Percentiles rank a stretch among this genome's conserved stretches.
Conservation (phyloP, 2,888 invertebrate species). For the Parascotia fuliginaria region DNA sequence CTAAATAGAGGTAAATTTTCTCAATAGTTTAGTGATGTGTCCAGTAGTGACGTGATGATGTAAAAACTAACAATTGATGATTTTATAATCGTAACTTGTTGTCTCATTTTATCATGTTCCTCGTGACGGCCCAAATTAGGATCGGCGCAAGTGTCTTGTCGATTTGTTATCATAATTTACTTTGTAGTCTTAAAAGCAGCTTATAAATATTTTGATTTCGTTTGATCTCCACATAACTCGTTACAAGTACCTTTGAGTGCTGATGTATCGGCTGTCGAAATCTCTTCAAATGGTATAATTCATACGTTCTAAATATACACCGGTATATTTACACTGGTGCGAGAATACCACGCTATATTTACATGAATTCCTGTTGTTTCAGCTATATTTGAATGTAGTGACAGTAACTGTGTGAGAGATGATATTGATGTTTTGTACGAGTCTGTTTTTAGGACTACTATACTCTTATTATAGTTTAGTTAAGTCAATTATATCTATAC, state of each 20-base stretch:
- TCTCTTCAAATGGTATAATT: slow-evolving; percentile 38
- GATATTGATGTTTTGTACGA: too few relatives aligned
- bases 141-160: too few relatives aligned
- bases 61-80: too few relatives aligned
- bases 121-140: too few relatives aligned
- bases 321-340: slow-evolving; percentile 36
- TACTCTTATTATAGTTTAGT: too few relatives aligned
- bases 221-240: slow-evolving; percentile 7
- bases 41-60: too few relatives aligned
- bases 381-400: not conserved
- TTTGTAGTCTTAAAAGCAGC: slow-evolving; percentile 6
- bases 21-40: too few relatives aligned
- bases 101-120: not conserved
- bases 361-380: slow-evolving; percentile 12
- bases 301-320: slow-evolving; percentile 44
- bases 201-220: slow-evolving; percentile 3
- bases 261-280: slow-evolving; percentile 41
- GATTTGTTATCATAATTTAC: not conserved
- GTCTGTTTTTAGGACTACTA: too few relatives aligned
- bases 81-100: too few relatives aligned
- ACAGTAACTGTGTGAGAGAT: not conserved
- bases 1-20: too few relatives aligned
- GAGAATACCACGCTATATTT: slow-evolving; percentile 37
- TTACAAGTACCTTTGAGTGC: slow-evolving; percentile 4
- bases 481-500: too few relatives aligned